These are phyloP conservation scores for Cichlasoma orientale DNA, from an alignment of 2,797 vertebrate species.

Conservation along the genomic window DNA sequence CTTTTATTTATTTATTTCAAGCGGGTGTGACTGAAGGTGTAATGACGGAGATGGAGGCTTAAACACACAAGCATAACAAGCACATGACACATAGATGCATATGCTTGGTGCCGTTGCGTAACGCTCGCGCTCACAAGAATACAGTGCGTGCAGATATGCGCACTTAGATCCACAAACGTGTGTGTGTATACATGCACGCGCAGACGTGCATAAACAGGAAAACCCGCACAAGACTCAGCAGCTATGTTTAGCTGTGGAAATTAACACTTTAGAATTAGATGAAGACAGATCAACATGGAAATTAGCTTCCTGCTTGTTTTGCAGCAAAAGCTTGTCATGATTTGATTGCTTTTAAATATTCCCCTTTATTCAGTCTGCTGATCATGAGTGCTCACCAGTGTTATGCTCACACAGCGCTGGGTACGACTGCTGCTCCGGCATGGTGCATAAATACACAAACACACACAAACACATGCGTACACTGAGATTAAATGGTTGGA, in stretches of 20 bases:
- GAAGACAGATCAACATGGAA: background rate
- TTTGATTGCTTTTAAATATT: constrained; percentile 7
- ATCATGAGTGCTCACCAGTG: background rate
- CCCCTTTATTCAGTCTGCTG: background rate
- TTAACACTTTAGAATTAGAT: constrained; percentile 8
- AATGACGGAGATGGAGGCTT: constrained; percentile 6
- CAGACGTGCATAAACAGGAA: background rate
- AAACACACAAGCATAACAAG: background rate
- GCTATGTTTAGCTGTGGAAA: background rate
- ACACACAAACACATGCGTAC: background rate
- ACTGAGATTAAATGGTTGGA: background rate
- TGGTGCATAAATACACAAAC: background rate
- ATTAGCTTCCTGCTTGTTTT: background rate
- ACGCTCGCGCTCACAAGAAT: background rate
- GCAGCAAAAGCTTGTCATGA: background rate
- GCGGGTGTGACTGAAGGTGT: constrained; percentile 18
- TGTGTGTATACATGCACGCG: background rate
- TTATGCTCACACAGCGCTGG: background rate
- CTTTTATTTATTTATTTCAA: constrained; percentile 18
- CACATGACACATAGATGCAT: background rate
- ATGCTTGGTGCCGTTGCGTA: background rate
- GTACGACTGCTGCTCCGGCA: background rate
- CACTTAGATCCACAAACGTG: background rate
- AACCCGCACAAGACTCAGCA: background rate
- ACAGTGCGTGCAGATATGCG: background rate